Base-by-base conservation (phyloP, 1,140 invertebrate species). In the Drosophila lowei region DNA sequence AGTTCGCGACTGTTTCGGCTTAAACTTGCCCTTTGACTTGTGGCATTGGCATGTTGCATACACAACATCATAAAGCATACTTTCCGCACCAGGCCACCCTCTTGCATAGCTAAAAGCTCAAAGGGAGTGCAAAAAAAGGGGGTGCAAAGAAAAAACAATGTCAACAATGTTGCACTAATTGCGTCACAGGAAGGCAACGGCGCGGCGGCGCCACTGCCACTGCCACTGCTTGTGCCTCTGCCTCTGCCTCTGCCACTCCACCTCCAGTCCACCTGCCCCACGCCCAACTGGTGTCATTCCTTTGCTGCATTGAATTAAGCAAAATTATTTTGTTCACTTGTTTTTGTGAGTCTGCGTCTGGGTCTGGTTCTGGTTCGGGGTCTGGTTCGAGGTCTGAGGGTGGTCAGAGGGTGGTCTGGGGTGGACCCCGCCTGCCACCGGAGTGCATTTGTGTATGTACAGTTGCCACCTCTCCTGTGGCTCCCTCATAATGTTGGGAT, bases 91-190 rank as follows among this genome's bases (percentile, higher is more conserved):
- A 38, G 13, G 49, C 28, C 30, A 23, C 8, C 9, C 9, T 9
- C 9, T 34, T 60, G 49, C 58, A 67, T 8, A 16, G 68, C 62
- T 38, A 57, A 43, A 56, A 76, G 50, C 52, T 65, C 44, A 61
- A 60, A 54, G 55, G 63, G 50, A 46, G 49, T 18, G 46, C 7
- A 15, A 46, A 43, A 15, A 53, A 44, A 60, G 16, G 13, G 11
- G 43, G 41, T 25, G 54, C 43, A 61, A 50, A 63, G 43, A 56
- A 50, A 57, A 63, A 49, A 58, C 68, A 70, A 60, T 74, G 61
- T 59, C 74, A 88, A 88, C 80, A 84, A 84, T 86, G 78, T 88
- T 88, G 78, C 83, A 85, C 80, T 84, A 84, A 84, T 84, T 84
- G 80, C 80, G 76, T 62, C 59, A 72, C 72, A 84, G 80, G 80